These are phyloP conservation scores for Antennarius striatus DNA, from an alignment of 2,113 vertebrate species.

Conservation along the genomic window DNA sequence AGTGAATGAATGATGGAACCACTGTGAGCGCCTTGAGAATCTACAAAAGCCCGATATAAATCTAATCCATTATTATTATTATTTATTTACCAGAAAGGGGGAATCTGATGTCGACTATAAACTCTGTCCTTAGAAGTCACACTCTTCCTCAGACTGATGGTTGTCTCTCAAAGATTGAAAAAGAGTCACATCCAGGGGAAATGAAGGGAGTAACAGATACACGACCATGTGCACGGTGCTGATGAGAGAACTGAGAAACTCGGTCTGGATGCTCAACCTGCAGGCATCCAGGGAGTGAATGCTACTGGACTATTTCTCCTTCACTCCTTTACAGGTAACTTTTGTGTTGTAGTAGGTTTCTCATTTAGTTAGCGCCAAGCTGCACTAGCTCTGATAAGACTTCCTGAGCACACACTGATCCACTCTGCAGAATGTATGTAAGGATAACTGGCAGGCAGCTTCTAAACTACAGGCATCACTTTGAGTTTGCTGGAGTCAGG, in stretches of 20 bases:
- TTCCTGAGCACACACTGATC: conserved; percentile 56
- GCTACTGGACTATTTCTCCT: conserved; percentile 58
- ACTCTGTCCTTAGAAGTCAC: no score
- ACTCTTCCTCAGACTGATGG: conserved; percentile 1
- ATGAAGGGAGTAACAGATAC: conserved; percentile 18
- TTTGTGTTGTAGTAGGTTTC: conserved; percentile 58
- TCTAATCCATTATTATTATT: no score
- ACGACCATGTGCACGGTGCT: conserved; percentile 41
- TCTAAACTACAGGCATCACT: conserved; percentile 39
- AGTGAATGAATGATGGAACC: no score
- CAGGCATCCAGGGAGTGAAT: conserved; percentile 42
- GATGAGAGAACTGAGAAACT: conserved; percentile 57
- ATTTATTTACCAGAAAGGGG: no score
- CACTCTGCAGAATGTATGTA: conserved; percentile 53
- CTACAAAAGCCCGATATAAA: no score
- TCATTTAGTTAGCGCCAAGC: conserved; percentile 66
- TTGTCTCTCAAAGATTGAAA: conserved; percentile 19
- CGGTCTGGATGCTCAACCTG: conserved; percentile 18
- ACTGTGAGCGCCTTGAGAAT: no score
- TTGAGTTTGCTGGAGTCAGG: conserved; percentile 35
- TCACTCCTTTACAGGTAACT: conserved; percentile 59
- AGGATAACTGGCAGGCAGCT: conserved; percentile 39
- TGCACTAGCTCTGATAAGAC: conserved; percentile 68
- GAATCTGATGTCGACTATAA: no score
- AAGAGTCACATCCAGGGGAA: conserved; percentile 7